Conservation (phyloP, 2,888 invertebrate species). For the Euzophera pinguis region DNA sequence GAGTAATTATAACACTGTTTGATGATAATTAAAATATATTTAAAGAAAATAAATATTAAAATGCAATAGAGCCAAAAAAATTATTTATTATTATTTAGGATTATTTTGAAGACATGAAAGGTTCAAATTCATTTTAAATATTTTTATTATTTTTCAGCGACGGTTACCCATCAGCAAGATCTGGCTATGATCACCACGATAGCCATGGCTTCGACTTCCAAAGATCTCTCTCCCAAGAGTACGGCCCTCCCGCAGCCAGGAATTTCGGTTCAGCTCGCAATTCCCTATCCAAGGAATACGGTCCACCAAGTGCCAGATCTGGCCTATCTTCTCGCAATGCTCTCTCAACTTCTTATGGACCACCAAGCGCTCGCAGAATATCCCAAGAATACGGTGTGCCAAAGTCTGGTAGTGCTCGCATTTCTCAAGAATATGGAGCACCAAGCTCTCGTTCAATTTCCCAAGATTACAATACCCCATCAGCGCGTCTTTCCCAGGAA, state of each 20-base stretch:
- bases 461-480: constrained; percentile 18
- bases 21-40: no score
- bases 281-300: constrained; percentile 20
- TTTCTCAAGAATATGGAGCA: constrained; percentile 23
- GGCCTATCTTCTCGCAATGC: constrained; percentile 14
- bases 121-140: no score
- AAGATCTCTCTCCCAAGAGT: constrained; percentile 35
- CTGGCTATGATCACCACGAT: constrained; percentile 35
- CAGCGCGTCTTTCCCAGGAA: constrained; percentile 18
- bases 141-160: constrained; percentile 57
- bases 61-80: no score
- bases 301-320: constrained; percentile 22
- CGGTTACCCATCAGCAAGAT: constrained; percentile 45
- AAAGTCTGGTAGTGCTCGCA: background rate
- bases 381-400: constrained; percentile 1
- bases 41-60: no score
- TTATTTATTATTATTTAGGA: no score
- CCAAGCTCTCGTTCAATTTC: constrained; percentile 20
- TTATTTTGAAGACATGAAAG: no score
- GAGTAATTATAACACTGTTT: no score
- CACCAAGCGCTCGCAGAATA: background rate
- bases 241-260: constrained; percentile 24
- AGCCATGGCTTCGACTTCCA: constrained; percentile 24
- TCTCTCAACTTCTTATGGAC: background rate
- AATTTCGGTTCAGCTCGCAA: constrained; percentile 16